These are phyloP conservation scores for Proisotoma minuta DNA, from an alignment of 2,888 invertebrate genomes.

Conservation along the genomic window DNA sequence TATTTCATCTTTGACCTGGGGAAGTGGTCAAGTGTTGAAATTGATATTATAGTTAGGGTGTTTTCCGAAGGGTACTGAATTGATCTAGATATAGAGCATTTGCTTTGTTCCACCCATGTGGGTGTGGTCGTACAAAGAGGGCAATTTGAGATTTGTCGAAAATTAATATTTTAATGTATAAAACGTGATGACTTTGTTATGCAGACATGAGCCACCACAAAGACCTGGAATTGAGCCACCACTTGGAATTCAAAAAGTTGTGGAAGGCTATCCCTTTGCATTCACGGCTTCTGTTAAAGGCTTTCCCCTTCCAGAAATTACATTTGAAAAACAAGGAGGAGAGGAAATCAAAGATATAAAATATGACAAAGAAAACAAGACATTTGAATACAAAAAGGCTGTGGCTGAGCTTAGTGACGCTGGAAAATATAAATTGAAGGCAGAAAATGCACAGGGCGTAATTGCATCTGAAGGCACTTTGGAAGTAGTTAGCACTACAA, in stretches of 20 bases:
- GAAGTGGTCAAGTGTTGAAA: too few species aligned
- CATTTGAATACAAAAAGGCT: not conserved
- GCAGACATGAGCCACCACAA: slow-evolving; percentile 20
- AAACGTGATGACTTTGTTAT: too few species aligned
- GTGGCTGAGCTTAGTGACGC: not conserved
- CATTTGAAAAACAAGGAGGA: slow-evolving; percentile 58
- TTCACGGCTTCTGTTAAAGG: slow-evolving; percentile 69
- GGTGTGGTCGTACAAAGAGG: too few species aligned
- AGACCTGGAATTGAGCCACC: slow-evolving; percentile 24
- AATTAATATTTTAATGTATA: too few species aligned
- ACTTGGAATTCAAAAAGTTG: slow-evolving; percentile 53
- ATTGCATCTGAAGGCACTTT: slow-evolving; percentile 45
- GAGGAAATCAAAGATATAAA: slow-evolving; percentile 3
- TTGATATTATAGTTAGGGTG: too few species aligned
- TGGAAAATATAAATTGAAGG: slow-evolving; percentile 50
- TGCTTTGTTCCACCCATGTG: too few species aligned
- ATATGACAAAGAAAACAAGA: slow-evolving; percentile 9
- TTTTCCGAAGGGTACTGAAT: too few species aligned
- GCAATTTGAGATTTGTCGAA: too few species aligned
- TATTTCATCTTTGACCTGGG: too few species aligned
- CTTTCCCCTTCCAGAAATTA: slow-evolving; percentile 75
- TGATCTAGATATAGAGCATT: too few species aligned
- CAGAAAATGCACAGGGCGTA: slow-evolving; percentile 49
- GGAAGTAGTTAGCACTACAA: slow-evolving; percentile 25
- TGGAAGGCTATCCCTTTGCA: slow-evolving; percentile 73